Conservation (phyloP, 2,888 invertebrate species). For the Phortica magna region DNA sequence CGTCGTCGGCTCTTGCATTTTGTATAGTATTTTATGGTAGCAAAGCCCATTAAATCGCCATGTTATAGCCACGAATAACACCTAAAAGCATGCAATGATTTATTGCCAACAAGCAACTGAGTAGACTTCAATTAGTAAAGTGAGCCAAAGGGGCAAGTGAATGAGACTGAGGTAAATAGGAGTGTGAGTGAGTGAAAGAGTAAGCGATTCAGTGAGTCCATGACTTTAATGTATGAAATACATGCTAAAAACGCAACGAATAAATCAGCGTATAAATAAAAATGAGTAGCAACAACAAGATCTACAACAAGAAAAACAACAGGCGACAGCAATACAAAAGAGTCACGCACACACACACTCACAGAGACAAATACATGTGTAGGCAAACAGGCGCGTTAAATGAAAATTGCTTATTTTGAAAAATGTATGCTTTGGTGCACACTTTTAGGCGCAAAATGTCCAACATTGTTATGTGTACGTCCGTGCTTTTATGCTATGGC, state of each 20-base stretch:
- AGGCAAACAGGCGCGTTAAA: conserved; percentile 9
- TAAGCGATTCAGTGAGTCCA: not conserved
- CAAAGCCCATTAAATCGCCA: conserved; percentile 22
- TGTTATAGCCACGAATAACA: conserved; percentile 18
- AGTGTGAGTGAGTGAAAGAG: not conserved
- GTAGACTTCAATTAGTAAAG: conserved; percentile 25
- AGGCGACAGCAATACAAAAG: not conserved
- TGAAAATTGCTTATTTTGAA: conserved; percentile 28
- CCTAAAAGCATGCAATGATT: conserved; percentile 34
- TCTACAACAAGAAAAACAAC: conserved; percentile 12
- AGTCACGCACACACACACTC: conserved; percentile 1
- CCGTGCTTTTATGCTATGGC: not conserved
- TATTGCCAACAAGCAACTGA: conserved; percentile 15
- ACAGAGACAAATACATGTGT: conserved; percentile 24
- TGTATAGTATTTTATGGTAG: not conserved
- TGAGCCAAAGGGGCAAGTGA: not conserved
- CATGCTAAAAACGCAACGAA: conserved; percentile 12
- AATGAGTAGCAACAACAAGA: conserved; percentile 26
- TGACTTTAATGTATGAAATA: conserved; percentile 13
- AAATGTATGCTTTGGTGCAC: conserved; percentile 26
- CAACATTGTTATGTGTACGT: conserved; percentile 10
- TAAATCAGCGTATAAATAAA: conserved; percentile 29
- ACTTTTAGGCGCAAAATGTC: conserved; percentile 19
- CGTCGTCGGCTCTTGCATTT: not conserved
- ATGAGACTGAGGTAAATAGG: not conserved